Evolutionary conservation across 2,113 vertebrate genomes (phyloP), one percentile per base, ranked within the genome.

Genomic region (Calypte anna): DNA sequence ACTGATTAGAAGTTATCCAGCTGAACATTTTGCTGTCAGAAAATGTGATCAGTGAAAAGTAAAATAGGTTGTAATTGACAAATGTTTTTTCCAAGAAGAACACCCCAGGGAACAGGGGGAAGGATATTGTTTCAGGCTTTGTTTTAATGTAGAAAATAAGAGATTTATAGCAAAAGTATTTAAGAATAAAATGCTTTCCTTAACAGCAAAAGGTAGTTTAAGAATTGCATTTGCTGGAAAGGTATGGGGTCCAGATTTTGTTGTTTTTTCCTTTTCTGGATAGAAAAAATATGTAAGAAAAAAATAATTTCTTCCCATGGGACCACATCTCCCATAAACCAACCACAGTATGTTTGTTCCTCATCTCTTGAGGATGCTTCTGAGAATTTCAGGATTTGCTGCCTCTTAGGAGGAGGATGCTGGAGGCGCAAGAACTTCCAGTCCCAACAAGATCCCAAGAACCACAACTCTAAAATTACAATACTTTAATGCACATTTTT

Each of bases 1-100:
- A 61, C 59, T 66, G 67, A 89, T 82, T 66, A 89, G 62, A 92
- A 91, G 43, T 57, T 90, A 83, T 19, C 22, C 61, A 78, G 57
- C 12, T 62, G 81, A 91, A 84, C 15, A 50, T 44, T 88, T 74
- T 15, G 30, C 88, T 94, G 86, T 82, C 85, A 96, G 75, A 82
- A 96, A 82, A 91, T 5, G 8, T 9, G 28, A 85, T 63, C 28
- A 93, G 66, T 67, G 28, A 84, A 57, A 91, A 94, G 44, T 59
- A 30, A 94, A 92, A 86, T 36, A 57, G 30, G n/a, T 46, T 82
- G 31, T 67, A 94, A 66, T 9, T 80, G 66, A 80, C 58, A 28
- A 27, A 3, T 31, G 8, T 17, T 38, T 64, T 46, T 40, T 9
- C 12, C 23, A 31, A 54, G 25, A 2, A 72, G 62, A 40, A 36